Evolutionary conservation across 2,113 vertebrate species (phyloP).

Genomic region (Forbesichthys papilliferus): DNA sequence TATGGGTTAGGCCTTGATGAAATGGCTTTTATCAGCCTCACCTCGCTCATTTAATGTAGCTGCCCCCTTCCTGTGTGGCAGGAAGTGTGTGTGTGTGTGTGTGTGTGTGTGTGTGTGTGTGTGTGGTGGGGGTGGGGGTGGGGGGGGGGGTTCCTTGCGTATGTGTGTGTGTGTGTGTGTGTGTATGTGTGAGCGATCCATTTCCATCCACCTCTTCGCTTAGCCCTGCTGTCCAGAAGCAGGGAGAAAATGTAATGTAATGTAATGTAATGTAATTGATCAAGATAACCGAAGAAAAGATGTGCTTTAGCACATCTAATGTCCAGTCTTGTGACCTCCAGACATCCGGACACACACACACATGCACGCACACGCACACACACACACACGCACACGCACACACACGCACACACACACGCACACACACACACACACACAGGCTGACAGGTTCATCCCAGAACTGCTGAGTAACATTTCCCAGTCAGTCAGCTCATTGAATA

Average conservation of each 20-base stretch:
- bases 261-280: no score
- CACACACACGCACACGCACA: conserved; percentile 13
- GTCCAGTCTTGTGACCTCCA: no score
- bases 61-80: no score
- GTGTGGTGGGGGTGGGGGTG: no score
- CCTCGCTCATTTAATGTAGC: no score
- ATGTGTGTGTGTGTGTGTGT: not conserved
- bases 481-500: conserved; percentile 46
- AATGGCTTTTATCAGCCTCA: no score
- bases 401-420: conserved; percentile 7
- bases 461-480: conserved; percentile 47
- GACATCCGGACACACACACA: not conserved
- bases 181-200: conserved; percentile 2
- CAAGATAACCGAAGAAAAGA: not conserved
- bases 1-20: no score
- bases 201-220: conserved; percentile 20
- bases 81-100: no score
- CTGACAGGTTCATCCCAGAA: conserved; percentile 11
- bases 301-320: not conserved
- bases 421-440: conserved; percentile 1
- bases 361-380: conserved; percentile 12
- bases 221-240: conserved; percentile 9
- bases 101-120: no score
- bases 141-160: conserved; percentile 5
- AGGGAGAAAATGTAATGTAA: conserved; percentile 12